Conservation (phyloP, 2,888 invertebrate species). For the Nipponacmea schrenckii region DNA sequence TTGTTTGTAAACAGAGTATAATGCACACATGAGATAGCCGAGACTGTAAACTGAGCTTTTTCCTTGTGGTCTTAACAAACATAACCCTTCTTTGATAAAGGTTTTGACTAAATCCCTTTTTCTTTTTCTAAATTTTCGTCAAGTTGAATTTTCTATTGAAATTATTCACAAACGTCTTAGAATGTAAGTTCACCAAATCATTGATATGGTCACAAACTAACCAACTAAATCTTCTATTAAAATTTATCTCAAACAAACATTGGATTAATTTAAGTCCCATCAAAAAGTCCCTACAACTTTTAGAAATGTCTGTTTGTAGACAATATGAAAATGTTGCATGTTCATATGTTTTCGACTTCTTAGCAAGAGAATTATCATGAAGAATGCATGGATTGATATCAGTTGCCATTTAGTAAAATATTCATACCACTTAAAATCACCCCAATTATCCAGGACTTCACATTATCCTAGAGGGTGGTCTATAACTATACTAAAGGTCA, state of each 20-base stretch:
- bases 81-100: not conserved
- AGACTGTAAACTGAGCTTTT: not conserved
- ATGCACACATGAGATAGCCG: not conserved
- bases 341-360: too few species aligned
- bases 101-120: not conserved
- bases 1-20: slow-evolving; percentile 21
- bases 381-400: too few species aligned
- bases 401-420: too few species aligned
- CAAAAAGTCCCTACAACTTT: too few species aligned
- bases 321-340: too few species aligned
- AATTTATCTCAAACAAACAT: not conserved
- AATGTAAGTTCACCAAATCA: not conserved
- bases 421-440: too few species aligned
- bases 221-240: not conserved
- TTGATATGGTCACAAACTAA: not conserved
- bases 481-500: too few species aligned
- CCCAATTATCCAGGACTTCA: too few species aligned
- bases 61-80: not conserved
- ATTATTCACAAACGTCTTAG: not conserved
- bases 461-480: too few species aligned
- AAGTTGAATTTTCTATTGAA: not conserved
- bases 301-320: too few species aligned
- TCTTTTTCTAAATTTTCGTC: not conserved
- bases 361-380: too few species aligned
- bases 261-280: not conserved